Percentiles rank a stretch among this genome's conserved stretches.
Conservation (phyloP, 2,113 vertebrate genomes). For the Semnopithecus entellus region DNA sequence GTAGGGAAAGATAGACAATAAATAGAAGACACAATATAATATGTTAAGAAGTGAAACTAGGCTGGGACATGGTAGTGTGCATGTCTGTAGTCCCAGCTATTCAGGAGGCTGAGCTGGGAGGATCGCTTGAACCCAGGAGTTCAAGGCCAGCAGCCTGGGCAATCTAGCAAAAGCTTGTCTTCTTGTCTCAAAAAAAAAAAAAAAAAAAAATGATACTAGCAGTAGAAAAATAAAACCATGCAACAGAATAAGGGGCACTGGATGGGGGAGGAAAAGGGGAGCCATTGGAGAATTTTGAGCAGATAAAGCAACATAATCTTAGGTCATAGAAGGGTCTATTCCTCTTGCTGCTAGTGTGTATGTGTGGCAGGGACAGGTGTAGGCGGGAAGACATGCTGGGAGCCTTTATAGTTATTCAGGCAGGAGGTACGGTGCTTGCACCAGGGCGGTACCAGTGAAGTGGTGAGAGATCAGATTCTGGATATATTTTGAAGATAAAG, state of each 20-base stretch:
- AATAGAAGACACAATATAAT: neutral
- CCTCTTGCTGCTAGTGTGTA: neutral
- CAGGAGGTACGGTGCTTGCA: neutral
- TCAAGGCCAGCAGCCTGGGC: neutral
- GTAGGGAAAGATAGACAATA: neutral
- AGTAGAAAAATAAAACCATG: neutral
- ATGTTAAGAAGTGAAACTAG: neutral
- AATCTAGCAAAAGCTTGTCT: neutral
- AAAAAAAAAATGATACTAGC: neutral
- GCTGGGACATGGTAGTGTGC: neutral
- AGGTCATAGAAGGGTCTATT: neutral
- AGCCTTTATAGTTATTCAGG: neutral
- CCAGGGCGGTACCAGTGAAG: neutral
- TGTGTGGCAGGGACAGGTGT: neutral
- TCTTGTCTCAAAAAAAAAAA: neutral
- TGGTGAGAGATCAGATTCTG: neutral
- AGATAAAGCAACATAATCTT: neutral
- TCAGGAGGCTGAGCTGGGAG: neutral
- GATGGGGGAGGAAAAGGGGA: neutral
- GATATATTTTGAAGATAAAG: slow-evolving; percentile 7
- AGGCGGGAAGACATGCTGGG: neutral
- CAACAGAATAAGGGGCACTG: neutral
- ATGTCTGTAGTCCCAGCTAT: neutral
- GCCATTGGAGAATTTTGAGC: neutral
- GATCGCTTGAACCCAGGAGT: neutral